Base-by-base conservation (phyloP, 2,797 vertebrate genomes). In the Sciurus carolinensis region DNA sequence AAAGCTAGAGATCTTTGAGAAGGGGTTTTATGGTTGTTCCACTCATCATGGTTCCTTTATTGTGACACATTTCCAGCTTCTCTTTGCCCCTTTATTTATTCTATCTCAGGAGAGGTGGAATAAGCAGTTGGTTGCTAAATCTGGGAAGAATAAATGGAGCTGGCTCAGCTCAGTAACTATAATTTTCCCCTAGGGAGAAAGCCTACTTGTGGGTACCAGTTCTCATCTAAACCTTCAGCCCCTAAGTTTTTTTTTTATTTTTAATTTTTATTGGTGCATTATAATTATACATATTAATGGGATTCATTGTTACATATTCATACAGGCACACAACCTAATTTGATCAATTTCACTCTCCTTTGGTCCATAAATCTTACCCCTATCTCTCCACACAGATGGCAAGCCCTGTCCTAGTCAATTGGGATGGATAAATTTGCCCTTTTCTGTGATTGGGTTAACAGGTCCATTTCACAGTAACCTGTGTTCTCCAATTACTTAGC, bases 81-180 rank as follows among this genome's bases (percentile, higher is more conserved):
- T 77, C 33, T 76, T 81, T 76, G 28, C 4, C 81, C 3, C 72
- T 90, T 42, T 91, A 66, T 79, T 95, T 75, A 87, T 28, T 36
- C 50, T 52, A 1, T 57, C 81, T 62, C 62, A 54, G 54, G 59
- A 62, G n/a, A 67, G 8, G 30, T 50, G 59, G 75, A 77, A 62
- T 85, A 85, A 87, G 66, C 39, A 72, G 47, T n/a, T 92, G 50
- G 62, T 57, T 64, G 33, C 85, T 95, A 92, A 95, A 95, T 96
- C 80, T 67, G 50, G 62, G 77, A 71, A 81, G 66, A 76, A 72
- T 44, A 62, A 93, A 90, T 5, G 64, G 64, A 76, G 26, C 52
- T 72, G 69, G 36, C 77, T 94, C 81, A 96, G 52, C 42, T 95
- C 52, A 92, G 72, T 39, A 85, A 57, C 59, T 81, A 24, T 39